Percentiles rank a stretch among this genome's conserved stretches.
These are phyloP conservation scores for Biston betularia DNA, from an alignment of 2,888 invertebrate species.

Conservation along the genomic window DNA sequence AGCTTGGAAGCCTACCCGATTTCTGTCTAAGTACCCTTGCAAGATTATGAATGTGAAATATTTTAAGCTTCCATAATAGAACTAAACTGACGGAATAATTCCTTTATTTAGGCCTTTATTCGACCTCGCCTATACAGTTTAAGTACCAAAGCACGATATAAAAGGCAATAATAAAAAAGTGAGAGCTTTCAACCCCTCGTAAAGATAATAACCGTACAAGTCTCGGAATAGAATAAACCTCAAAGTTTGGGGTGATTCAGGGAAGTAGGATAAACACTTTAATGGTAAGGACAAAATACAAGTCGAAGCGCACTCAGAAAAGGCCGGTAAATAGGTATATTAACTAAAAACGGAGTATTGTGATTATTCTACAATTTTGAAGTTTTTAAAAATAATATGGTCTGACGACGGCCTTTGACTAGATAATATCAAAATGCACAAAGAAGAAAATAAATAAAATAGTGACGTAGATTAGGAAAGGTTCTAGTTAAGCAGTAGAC, in stretches of 20 bases:
- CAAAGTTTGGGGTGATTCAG: constrained; percentile 49
- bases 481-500: too few species aligned
- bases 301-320: background rate
- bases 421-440: too few species aligned
- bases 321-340: background rate
- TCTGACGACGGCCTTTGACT: too few species aligned
- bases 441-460: too few species aligned
- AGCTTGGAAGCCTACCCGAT: constrained; percentile 2
- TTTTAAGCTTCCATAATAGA: constrained; percentile 1
- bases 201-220: constrained; percentile 77
- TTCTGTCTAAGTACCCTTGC: background rate
- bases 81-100: constrained; percentile 10
- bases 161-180: constrained; percentile 77
- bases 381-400: too few species aligned
- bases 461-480: too few species aligned
- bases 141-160: constrained; percentile 68
- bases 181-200: constrained; percentile 80
- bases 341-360: background rate
- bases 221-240: constrained; percentile 61
- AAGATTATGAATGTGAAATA: constrained; percentile 12
- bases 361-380: background rate
- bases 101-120: constrained; percentile 50
- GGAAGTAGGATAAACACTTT: constrained; percentile 54
- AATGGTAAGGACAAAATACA: constrained; percentile 33
- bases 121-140: constrained; percentile 65